phyloP scores from a whole-genome alignment of 92 coral and sea anemone genomes.

The Isaurus tuberculatus region DNA sequence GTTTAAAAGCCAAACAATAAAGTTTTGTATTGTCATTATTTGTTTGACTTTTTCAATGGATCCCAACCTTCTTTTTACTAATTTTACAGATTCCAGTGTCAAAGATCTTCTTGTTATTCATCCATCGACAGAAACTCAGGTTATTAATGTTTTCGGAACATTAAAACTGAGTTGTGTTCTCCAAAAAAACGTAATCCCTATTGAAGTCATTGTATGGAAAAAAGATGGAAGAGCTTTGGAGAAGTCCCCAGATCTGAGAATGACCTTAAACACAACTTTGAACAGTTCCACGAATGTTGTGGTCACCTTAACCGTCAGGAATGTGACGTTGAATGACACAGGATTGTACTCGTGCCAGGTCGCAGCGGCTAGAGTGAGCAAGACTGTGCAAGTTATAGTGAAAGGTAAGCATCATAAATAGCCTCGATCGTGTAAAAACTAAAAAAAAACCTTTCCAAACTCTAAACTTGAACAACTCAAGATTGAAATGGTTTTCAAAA shows the following conservation, averaged over 20 bases:
- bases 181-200: neutral
- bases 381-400: neutral
- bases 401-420: neutral
- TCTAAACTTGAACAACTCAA: no score
- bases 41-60: no score
- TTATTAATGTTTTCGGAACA: conserved; percentile 1
- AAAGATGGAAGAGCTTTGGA: conserved; percentile 17
- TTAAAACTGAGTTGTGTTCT: neutral
- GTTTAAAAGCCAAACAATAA: no score
- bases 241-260: neutral
- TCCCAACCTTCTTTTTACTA: no score
- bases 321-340: neutral
- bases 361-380: neutral
- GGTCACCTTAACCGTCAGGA: neutral
- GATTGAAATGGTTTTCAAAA: no score
- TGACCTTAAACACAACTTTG: neutral
- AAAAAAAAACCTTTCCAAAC: no score
- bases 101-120: conserved; percentile 20
- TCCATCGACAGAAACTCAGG: neutral
- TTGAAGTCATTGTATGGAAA: neutral
- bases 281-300: neutral
- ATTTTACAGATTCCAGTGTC: conserved; percentile 10
- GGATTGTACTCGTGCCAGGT: conserved; percentile 17
- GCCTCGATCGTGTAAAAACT: neutral
- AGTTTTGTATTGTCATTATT: no score